phyloP scores from a whole-genome alignment of 2,888 invertebrate species.

The Venusia cambrica region DNA sequence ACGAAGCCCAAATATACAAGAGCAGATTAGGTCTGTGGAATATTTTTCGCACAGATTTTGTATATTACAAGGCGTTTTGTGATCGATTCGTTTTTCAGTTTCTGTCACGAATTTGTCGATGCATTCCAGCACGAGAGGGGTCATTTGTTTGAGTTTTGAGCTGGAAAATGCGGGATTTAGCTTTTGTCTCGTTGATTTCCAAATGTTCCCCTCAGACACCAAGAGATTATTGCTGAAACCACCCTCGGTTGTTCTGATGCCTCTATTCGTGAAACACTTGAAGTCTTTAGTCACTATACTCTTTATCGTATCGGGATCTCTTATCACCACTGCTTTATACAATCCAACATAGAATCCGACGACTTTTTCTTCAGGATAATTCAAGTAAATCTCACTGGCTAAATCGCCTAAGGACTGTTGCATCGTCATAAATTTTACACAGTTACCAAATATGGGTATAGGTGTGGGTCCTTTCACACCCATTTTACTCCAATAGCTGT shows the following conservation, averaged over 20 bases:
- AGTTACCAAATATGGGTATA: slow-evolving; percentile 32
- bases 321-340: slow-evolving; percentile 33
- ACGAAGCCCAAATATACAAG: slow-evolving; percentile 20
- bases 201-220: slow-evolving; percentile 41
- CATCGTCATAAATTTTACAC: slow-evolving; percentile 26
- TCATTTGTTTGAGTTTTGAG: slow-evolving; percentile 44
- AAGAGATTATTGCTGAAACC: slow-evolving; percentile 36
- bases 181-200: slow-evolving; percentile 44
- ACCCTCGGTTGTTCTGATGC: slow-evolving; percentile 27
- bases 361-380: slow-evolving; percentile 37
- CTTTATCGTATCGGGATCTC: slow-evolving; percentile 42
- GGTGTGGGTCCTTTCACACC: slow-evolving; percentile 32
- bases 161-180: slow-evolving; percentile 45
- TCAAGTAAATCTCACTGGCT: slow-evolving; percentile 16
- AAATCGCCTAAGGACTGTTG: slow-evolving; percentile 9
- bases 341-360: slow-evolving; percentile 41
- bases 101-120: slow-evolving; percentile 34
- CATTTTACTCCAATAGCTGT: slow-evolving; percentile 31
- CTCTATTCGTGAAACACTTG: slow-evolving; percentile 38
- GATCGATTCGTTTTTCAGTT: slow-evolving; percentile 19
- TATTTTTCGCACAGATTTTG: slow-evolving; percentile 14
- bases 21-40: slow-evolving; percentile 14
- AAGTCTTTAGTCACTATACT: slow-evolving; percentile 40
- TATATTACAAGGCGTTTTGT: slow-evolving; percentile 7
- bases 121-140: slow-evolving; percentile 40